phyloP scores from a whole-genome alignment of 2,113 vertebrate genomes.

The Amazona vittata region DNA sequence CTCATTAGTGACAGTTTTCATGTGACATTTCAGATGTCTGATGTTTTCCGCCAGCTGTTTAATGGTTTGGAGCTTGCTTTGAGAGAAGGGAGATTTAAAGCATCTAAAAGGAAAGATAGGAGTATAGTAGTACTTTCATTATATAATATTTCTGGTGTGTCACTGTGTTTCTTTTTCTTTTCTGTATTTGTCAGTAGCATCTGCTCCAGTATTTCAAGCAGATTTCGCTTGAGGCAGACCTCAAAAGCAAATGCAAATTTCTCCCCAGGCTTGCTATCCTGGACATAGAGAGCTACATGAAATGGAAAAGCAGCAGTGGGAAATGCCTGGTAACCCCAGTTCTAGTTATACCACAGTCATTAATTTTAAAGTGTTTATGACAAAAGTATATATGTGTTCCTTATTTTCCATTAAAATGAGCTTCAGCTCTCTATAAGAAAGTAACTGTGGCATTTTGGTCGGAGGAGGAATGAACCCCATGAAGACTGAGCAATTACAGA shows the following conservation, averaged over 20 bases:
- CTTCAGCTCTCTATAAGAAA: neutral
- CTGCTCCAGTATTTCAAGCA: conserved; percentile 16
- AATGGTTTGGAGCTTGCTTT: conserved; percentile 2
- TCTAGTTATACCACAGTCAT: neutral
- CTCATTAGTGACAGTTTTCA: neutral
- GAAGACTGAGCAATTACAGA: neutral
- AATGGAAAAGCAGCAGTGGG: neutral
- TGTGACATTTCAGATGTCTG: neutral
- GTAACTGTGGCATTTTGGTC: neutral
- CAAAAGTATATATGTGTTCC: neutral
- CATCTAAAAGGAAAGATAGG: neutral
- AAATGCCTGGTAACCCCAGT: conserved; percentile 1
- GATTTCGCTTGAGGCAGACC: neutral
- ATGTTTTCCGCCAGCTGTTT: neutral
- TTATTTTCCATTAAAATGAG: conserved; percentile 23
- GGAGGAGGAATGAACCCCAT: neutral
- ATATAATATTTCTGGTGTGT: neutral
- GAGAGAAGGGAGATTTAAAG: neutral
- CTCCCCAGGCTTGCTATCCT: conserved; percentile 9
- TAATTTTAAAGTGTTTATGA: conserved; percentile 31
- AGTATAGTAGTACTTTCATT: neutral
- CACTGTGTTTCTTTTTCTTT: neutral
- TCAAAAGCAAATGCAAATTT: conserved; percentile 50
- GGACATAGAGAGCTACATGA: neutral
- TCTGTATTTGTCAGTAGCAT: conserved; percentile 33